These are phyloP conservation scores for Neolamprologus devosi DNA, from an alignment of 2,113 vertebrate species.

Conservation along the genomic window DNA sequence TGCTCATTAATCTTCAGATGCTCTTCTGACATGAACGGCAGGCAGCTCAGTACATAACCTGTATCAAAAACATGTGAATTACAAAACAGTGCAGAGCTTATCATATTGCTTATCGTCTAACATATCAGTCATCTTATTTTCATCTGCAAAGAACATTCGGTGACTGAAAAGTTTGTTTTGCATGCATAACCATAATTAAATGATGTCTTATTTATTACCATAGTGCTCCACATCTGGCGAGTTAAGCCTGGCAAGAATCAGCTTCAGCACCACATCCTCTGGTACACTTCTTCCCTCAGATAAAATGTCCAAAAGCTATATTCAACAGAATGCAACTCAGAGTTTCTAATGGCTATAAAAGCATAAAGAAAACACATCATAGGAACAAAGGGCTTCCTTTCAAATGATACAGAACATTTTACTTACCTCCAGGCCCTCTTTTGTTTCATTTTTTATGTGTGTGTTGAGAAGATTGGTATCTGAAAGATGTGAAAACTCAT, in stretches of 20 bases:
- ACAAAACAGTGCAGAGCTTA: not conserved
- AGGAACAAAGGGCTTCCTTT: not conserved
- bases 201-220: conserved; percentile 63
- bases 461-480: conserved; percentile 78
- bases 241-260: conserved; percentile 78
- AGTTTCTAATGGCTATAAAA: not conserved
- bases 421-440: conserved; percentile 76
- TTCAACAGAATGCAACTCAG: not conserved
- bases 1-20: conserved; percentile 76
- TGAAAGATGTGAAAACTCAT: conserved; percentile 46
- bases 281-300: conserved; percentile 73
- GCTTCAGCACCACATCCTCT: conserved; percentile 76
- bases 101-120: not conserved
- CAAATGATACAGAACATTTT: not conserved
- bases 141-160: not conserved
- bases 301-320: conserved; percentile 76
- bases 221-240: conserved; percentile 83
- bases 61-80: conserved; percentile 18
- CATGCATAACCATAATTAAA: not conserved
- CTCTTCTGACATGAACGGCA: conserved; percentile 81
- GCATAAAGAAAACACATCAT: not conserved
- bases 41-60: conserved; percentile 91
- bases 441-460: conserved; percentile 68
- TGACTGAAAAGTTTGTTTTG: not conserved
- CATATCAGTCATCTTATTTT: not conserved